Conservation (phyloP, 2,888 invertebrate species). For the Anthophora plumipes region DNA sequence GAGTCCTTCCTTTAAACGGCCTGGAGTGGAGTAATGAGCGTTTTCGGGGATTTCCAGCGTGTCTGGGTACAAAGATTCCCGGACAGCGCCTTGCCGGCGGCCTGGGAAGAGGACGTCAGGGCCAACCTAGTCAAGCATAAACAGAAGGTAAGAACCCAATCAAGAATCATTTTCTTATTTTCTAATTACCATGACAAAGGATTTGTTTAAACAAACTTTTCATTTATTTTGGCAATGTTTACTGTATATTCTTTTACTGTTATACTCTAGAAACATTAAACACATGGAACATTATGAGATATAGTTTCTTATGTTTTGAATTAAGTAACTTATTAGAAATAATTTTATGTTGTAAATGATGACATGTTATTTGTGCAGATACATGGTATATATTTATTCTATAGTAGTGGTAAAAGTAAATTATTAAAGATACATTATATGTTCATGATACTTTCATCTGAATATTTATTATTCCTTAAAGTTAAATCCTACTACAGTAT, state of each 20-base stretch:
- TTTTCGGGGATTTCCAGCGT: constrained; percentile 95
- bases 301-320: background rate
- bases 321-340: background rate
- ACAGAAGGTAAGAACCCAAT: constrained; percentile 87
- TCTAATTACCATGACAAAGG: constrained; percentile 1
- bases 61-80: constrained; percentile 97
- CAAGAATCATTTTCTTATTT: constrained; percentile 2
- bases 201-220: background rate
- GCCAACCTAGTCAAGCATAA: constrained; percentile 95
- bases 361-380: background rate
- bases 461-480: background rate
- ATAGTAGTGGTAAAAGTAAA: background rate
- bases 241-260: background rate
- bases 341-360: constrained; percentile 2
- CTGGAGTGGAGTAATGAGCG: constrained; percentile 87
- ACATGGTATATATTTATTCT: background rate
- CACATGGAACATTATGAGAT: background rate
- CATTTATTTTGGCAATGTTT: background rate
- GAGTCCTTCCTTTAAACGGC: constrained; percentile 32
- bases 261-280: background rate
- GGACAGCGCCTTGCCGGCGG: constrained; percentile 94
- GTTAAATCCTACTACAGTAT: background rate
- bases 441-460: background rate
- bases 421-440: background rate
- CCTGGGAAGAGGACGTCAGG: constrained; percentile 97